Base-by-base conservation (phyloP, 1,140 invertebrate species). In the Pomacea maculata region DNA sequence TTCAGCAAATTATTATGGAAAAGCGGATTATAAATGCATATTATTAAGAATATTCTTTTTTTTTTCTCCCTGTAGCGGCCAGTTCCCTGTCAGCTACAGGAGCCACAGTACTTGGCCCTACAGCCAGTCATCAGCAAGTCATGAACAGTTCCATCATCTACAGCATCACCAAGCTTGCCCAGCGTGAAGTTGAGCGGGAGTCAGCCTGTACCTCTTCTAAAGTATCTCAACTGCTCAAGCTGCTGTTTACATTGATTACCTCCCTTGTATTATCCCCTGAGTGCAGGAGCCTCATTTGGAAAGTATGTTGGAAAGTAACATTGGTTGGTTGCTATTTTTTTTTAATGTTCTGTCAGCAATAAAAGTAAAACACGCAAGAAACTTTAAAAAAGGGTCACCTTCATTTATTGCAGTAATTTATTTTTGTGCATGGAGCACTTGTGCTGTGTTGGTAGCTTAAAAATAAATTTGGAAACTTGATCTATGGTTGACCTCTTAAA, bases 251-350 rank as follows among this genome's bases (percentile, higher is more conserved):
- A 57, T 64, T 91, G 12, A 75, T 90, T 11, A 80, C 88, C 9
- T 89, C 84, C 52, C 79, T 91, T 14, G 83, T 83, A 12, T 73
- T 90, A 78, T 88, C 87, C 21, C 76, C 87, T 17, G 90, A 91
- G 72, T 90, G 90, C 78, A 83, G 89, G 52, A 88, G 86, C 63
- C 87, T 91, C 34, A 83, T 91, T n/a, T 90, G 87, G 84, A 91
- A 91, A 86, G 90, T 91, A 67, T 65, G 82, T 55, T 29, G 34
- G 34, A n/a, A 45, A 2, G 1, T 45, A 45, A 45, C 34, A 45
- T 45, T 75, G 25, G 14, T 61, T 54, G 63, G 15, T 52, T 55
- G 34, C 0, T 63, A 21, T 54, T 21, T 70, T 19, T 45, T 12
- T 57, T 12, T 17, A 74, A 61, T 29, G 19, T 52, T n/a, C n/a